Evolutionary conservation across 2,888 invertebrate species (phyloP), one percentile per base, ranked within the genome.

Genomic region (Dicyrtoma fusca): DNA sequence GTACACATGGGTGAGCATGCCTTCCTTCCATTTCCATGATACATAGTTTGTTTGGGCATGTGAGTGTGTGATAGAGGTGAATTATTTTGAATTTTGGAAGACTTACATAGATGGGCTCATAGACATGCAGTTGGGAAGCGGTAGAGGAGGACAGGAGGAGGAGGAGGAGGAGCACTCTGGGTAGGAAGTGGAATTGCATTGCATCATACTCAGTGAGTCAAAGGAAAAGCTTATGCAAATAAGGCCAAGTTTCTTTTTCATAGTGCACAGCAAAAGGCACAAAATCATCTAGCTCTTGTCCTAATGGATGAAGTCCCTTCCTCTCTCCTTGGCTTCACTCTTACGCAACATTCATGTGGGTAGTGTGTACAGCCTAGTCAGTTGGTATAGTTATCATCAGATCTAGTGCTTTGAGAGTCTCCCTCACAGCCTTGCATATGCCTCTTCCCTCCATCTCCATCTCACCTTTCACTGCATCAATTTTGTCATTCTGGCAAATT

Each of bases 171-270:
- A 49, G 49, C 49, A 34, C 34, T 34, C 34, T 34, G 34, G 34
- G 34, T 34, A 34, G 4, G 34, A 34, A 34, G 34, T 5, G 34
- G 34, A 57, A 25, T 57, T 55, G 55, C 23, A 17, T 21, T n/a
- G n/a, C 34, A 59, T 25, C 59, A 25, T 26, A 61, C 17, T 61
- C 17, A 44, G 19, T 17, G 34, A 34, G 61, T 61, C 61, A 61
- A 61, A 61, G 25, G 42, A 42, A 61, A 61, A 61, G 61, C 61
- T 42, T 42, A 61, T 61, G 61, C 61, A 61, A 61, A 61, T 44
- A 61, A 61, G 44, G 42, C 61, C 61, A 42, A 59, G 34, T 61
- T 42, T 61, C 61, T 42, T 25, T 61, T 55, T 55, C 53, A 55
- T 55, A 6, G 21, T 21, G 21, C 11, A n/a, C 45, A 14, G 14